Conservation (phyloP, 2,113 vertebrate species). For the Hyperopisus bebe region DNA sequence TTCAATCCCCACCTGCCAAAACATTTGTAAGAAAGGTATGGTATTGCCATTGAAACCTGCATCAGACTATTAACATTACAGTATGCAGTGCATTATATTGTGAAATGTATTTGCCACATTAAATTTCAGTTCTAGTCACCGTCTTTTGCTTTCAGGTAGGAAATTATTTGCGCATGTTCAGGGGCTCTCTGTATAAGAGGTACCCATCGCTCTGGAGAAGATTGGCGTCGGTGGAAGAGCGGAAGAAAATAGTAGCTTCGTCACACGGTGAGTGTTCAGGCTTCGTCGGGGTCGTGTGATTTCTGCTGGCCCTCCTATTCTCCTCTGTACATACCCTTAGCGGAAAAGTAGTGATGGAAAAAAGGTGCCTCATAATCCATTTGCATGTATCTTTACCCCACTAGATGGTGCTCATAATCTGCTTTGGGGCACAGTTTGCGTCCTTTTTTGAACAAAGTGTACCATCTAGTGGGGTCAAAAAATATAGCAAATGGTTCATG, state of each 20-base stretch:
- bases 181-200: conserved; percentile 93
- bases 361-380: neutral
- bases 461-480: neutral
- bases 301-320: neutral
- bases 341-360: neutral
- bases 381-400: neutral
- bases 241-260: conserved; percentile 97
- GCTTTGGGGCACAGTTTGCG: neutral
- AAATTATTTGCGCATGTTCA: conserved; percentile 97
- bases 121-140: neutral
- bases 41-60: neutral
- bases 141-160: conserved; percentile 69
- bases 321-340: neutral
- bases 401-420: neutral
- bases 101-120: neutral
- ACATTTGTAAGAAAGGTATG: neutral
- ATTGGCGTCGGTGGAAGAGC: conserved; percentile 90
- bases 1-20: neutral
- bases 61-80: neutral
- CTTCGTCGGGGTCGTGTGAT: neutral
- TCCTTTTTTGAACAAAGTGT: neutral
- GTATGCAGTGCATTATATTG: neutral
- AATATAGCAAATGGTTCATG: neutral
- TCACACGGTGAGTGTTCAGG: conserved; percentile 76
- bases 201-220: conserved; percentile 94